Conservation (phyloP, 37 sponge, comb jelly and placozoan genomes). For the Halisarca cf. caerulea region DNA sequence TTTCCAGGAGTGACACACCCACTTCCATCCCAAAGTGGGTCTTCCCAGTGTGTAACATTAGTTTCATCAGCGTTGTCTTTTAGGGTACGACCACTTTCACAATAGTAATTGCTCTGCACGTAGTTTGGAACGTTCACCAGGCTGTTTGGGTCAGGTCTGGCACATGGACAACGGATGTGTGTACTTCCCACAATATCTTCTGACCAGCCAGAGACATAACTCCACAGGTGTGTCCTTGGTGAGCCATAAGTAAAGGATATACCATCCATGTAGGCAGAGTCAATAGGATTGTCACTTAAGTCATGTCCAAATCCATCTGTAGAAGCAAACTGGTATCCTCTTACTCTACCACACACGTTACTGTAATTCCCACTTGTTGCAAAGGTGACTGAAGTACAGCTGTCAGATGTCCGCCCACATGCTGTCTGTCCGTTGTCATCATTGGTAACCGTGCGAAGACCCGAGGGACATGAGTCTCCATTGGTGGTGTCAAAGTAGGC, state of each 20-base stretch:
- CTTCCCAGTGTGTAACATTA: not conserved
- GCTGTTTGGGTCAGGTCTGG: not conserved
- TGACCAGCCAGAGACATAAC: not conserved
- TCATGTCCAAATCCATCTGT: constrained; percentile 2
- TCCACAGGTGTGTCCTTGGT: not conserved
- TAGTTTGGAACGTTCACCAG: not conserved
- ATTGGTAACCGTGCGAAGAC: not conserved
- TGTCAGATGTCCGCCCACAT: not conserved
- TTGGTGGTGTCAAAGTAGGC: too few relatives aligned
- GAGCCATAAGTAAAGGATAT: not conserved
- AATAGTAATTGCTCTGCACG: not conserved
- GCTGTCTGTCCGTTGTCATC: not conserved
- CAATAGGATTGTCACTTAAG: too few relatives aligned
- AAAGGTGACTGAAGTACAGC: not conserved
- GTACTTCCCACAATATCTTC: too few relatives aligned
- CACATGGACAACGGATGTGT: too few relatives aligned
- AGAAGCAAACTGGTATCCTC: not conserved
- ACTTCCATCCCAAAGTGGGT: not conserved
- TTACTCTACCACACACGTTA: not conserved
- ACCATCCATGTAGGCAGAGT: not conserved
- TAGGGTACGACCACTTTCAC: too few relatives aligned
- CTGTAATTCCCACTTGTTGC: not conserved
- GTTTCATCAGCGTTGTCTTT: not conserved
- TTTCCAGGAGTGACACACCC: not conserved
- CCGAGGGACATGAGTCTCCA: not conserved